A percentile compares a stretch with the other conserved stretches of the same genome.
phyloP scores from a whole-genome alignment of 2,888 invertebrate species.

The Yponomeuta cagnagella region DNA sequence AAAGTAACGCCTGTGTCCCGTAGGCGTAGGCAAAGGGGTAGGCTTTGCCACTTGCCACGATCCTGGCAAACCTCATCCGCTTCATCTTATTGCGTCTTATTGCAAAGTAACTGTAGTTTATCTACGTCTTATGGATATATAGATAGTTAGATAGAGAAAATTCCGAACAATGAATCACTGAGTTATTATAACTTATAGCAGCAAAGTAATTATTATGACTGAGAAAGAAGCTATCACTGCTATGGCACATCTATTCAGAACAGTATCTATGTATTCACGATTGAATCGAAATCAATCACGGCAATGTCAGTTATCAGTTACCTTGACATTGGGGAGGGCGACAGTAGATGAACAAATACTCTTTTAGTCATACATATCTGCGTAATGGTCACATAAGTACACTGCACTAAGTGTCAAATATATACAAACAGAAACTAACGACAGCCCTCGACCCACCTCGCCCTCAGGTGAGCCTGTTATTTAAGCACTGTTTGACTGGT shows the following conservation, averaged over 20 bases:
- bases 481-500: no score
- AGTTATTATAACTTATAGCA: neutral
- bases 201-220: neutral
- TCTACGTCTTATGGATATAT: neutral
- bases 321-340: neutral
- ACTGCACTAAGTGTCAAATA: no score
- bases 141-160: no score
- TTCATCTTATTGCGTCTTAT: no score
- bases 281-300: neutral
- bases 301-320: neutral
- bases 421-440: no score
- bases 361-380: neutral
- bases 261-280: neutral
- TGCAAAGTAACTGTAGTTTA: neutral
- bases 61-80: no score
- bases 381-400: no score
- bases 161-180: neutral
- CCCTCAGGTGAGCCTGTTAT: no score
- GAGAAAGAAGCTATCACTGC: neutral
- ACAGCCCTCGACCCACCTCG: no score
- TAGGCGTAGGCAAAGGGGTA: no score
- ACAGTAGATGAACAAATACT: neutral
- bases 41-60: no score
- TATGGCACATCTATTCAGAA: neutral
- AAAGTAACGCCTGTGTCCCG: no score